Base-by-base conservation (phyloP, 64 coral and sea anemone genomes). In the Catalaphyllia jardinei region DNA sequence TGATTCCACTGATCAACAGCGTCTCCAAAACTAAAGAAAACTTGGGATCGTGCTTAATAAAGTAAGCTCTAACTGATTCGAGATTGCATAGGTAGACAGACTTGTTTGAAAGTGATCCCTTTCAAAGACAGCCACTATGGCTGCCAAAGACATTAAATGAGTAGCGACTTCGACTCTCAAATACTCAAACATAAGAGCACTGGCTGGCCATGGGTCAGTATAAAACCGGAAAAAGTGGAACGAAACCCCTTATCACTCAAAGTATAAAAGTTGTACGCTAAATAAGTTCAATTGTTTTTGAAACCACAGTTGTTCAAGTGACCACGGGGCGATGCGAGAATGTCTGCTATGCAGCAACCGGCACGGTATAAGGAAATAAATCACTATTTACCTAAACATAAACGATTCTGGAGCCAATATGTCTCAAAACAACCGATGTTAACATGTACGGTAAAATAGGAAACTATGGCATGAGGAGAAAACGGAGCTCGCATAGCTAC, bases 171-270 rank as follows among this genome's bases (percentile, higher is more conserved):
- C 1, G 22, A 50, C 62, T 50, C 39, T 39, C 33, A 69, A 49
- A 71, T 85, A 31, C 79, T 81, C 18, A 81, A 62, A 57, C 38
- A 51, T 22, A 46, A 42, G 39, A 50, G 22, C 63, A 67, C 71
- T 85, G 33, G 33, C 71, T 85, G 33, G 33, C 33, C 33, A 35
- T 35, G 42, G 62, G 13, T 33, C 81, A 85, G 62, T 71, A 85
- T 85, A 71, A 71, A 85, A 85, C 81, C 62, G 81, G 81, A 85
- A 85, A 85, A 85, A 28, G 22, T 25, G 81, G 38, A 42, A 85
- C 81, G 81, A 85, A 69, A 51, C 22, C 63, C 35, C 22, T 85
- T 85, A 85, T 51, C 10, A 85, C 46, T 85, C 28, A 39, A 85
- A 85, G 81, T 71, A 51, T 64, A 61, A 67, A 85, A 38, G 65